Evolutionary conservation across 2,113 vertebrate species (phyloP).

Genomic region (Sitta europaea): DNA sequence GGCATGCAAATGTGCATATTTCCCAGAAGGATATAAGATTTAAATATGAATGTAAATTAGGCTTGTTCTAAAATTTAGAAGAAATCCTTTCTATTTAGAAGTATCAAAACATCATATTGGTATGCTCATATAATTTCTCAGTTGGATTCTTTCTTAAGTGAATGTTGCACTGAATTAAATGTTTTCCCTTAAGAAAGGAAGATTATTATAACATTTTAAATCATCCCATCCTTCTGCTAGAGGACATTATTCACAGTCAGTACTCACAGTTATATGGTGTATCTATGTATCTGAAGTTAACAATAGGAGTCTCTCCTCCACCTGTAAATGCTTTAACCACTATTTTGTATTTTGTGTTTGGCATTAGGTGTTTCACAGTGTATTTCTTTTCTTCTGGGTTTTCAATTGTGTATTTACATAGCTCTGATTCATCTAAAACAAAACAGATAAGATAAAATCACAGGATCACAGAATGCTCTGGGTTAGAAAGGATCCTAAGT

Average conservation of each 20-base stretch:
- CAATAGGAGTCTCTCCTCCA: slow-evolving; percentile 24
- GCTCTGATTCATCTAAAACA: slow-evolving; percentile 26
- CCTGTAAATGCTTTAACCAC: slow-evolving; percentile 56
- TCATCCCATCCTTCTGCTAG: not conserved
- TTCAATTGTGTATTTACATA: slow-evolving; percentile 65
- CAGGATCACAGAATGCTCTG: not conserved
- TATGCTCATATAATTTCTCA: not conserved
- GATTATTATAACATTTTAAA: not conserved
- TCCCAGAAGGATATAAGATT: not conserved
- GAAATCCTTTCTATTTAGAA: not conserved
- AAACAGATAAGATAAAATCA: not conserved
- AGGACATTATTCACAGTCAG: not conserved
- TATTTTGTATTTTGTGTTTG: slow-evolving; percentile 60
- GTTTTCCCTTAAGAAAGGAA: not conserved
- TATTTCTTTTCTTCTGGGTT: slow-evolving; percentile 62
- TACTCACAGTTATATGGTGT: slow-evolving; percentile 67
- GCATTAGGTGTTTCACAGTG: slow-evolving; percentile 24
- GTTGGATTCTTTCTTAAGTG: not conserved
- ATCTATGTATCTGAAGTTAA: not conserved
- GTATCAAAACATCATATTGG: not conserved
- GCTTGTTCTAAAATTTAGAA: not conserved
- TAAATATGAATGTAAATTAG: not conserved
- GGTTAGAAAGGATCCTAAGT: not conserved
- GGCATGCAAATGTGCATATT: not conserved
- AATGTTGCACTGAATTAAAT: not conserved